Percentiles rank a stretch among this genome's conserved stretches.
Conservation (phyloP, 2,888 invertebrate species). For the Cephus rjabovi region DNA sequence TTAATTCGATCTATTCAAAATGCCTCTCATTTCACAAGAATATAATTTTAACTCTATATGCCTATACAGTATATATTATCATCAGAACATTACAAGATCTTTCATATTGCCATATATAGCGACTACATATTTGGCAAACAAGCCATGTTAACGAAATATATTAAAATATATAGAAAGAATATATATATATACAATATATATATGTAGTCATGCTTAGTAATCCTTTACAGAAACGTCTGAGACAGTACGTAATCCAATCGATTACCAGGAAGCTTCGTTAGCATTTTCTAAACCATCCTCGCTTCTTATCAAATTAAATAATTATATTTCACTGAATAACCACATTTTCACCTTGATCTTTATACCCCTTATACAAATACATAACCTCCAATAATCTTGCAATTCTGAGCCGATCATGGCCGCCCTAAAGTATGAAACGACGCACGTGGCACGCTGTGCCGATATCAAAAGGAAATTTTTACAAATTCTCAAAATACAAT, state of each 20-base stretch:
- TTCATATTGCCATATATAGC: background rate
- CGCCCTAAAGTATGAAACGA: background rate
- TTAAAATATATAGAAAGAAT: background rate
- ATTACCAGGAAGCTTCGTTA: background rate
- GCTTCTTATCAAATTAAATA: background rate
- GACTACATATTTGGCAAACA: background rate
- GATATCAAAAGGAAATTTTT: background rate
- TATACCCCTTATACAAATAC: background rate
- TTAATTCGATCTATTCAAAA: background rate
- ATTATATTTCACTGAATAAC: background rate
- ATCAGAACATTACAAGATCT: background rate
- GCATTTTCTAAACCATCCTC: background rate
- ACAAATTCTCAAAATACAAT: background rate
- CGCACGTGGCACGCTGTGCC: background rate
- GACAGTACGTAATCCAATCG: background rate
- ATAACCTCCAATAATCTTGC: background rate
- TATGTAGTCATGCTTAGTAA: background rate
- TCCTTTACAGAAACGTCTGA: background rate
- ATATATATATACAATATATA: too few relatives aligned
- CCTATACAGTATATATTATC: background rate
- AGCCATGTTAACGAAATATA: background rate
- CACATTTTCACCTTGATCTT: background rate
- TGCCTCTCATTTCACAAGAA: background rate
- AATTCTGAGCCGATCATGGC: background rate
- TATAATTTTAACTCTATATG: background rate